A percentile compares a stretch with the other conserved stretches of the same genome.
Evolutionary conservation across 2,113 vertebrate genomes (phyloP).

Genomic region (Neodon shergylaensis): DNA sequence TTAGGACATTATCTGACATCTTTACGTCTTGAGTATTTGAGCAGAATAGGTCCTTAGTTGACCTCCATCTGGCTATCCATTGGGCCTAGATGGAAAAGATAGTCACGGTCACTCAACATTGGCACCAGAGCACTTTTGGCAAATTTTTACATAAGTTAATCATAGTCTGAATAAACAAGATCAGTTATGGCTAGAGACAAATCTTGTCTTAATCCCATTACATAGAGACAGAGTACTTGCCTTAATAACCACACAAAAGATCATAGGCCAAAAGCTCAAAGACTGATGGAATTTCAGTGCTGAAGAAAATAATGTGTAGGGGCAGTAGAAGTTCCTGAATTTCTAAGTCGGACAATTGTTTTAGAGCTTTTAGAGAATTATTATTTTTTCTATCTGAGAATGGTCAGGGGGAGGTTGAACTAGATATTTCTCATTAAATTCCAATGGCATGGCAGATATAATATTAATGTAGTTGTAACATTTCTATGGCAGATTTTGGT

Average conservation of each 20-base stretch:
- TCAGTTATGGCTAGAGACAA: background rate
- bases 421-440: background rate
- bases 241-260: background rate
- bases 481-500: background rate
- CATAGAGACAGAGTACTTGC: background rate
- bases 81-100: background rate
- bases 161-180: constrained; percentile 30
- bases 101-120: background rate
- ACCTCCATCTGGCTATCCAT: background rate
- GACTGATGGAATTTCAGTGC: constrained; percentile 37
- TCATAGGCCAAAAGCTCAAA: background rate
- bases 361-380: background rate
- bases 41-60: background rate
- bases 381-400: background rate
- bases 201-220: constrained; percentile 15
- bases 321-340: background rate
- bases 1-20: background rate
- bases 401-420: background rate
- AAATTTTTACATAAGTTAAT: constrained; percentile 4
- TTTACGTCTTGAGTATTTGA: constrained; percentile 1
- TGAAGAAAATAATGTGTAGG: background rate
- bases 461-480: background rate
- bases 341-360: background rate
- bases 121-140: background rate
- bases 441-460: constrained; percentile 23